phyloP scores from a whole-genome alignment of 1,140 invertebrate species.

The Drosophila aff. region DNA sequence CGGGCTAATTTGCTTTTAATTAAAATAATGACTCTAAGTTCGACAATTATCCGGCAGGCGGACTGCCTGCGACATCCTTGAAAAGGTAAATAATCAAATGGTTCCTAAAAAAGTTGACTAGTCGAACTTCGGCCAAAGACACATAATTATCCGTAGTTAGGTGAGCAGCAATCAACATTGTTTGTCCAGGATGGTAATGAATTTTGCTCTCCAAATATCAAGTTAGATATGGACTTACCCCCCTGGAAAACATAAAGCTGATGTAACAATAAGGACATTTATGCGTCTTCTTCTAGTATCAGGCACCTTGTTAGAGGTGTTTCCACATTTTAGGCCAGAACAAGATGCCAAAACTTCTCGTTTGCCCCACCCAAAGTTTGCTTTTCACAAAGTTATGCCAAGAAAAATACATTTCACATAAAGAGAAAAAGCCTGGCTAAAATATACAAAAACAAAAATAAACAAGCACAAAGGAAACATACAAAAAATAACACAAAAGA shows the following conservation, averaged over 20 bases:
- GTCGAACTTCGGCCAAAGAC: conserved; percentile 18
- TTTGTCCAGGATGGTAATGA: conserved; percentile 36
- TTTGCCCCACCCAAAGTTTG: conserved; percentile 21
- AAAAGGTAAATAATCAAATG: conserved; percentile 68
- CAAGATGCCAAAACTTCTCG: background rate
- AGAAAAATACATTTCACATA: conserved; percentile 68
- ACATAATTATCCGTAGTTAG: conserved; percentile 19
- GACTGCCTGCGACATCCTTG: conserved; percentile 21
- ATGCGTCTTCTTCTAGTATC: conserved; percentile 10
- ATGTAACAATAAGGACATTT: conserved; percentile 31
- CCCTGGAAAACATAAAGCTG: background rate
- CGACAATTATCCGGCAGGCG: conserved; percentile 70
- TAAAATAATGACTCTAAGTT: conserved; percentile 81
- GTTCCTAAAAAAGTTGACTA: conserved; percentile 11
- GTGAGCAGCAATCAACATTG: conserved; percentile 3
- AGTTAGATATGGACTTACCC: conserved; percentile 3
- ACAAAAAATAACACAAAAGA: conserved; percentile 49
- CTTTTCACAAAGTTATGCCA: conserved; percentile 57
- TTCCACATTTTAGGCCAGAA: conserved; percentile 18
- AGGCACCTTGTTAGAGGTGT: conserved; percentile 25
- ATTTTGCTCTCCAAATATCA: conserved; percentile 17
- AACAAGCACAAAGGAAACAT: conserved; percentile 34
- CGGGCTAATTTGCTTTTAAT: conserved; percentile 80
- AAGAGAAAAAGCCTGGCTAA: conserved; percentile 42
- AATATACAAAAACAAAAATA: conserved; percentile 35